These are phyloP conservation scores for Spongilla lacustris DNA, from an alignment of 37 sponge, comb jelly and placozoan species.

Conservation along the genomic window DNA sequence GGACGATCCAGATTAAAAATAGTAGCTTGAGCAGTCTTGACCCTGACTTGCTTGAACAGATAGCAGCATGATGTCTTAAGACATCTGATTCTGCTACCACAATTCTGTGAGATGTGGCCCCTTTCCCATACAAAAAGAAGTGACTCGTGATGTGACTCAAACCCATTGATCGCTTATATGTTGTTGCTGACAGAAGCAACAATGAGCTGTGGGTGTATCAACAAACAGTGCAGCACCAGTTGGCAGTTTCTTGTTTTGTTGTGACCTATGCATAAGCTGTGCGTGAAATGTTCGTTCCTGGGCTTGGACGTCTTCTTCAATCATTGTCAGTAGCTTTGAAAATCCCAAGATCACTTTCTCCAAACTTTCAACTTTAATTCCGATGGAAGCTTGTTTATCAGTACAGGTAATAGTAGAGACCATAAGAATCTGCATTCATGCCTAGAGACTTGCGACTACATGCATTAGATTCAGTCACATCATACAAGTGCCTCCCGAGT, in stretches of 20 bases:
- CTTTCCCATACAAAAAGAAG: constrained; percentile 7
- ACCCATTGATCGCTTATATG: background rate
- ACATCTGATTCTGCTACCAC: background rate
- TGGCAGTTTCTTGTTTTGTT: background rate
- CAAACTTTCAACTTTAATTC: background rate
- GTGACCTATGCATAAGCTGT: too few species aligned
- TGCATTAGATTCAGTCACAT: constrained; percentile 11
- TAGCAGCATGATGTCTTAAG: background rate
- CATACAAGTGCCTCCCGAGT: constrained; percentile 15
- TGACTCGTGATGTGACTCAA: background rate
- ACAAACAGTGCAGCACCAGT: constrained; percentile 10
- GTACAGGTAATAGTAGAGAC: background rate
- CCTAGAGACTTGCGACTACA: constrained; percentile 22
- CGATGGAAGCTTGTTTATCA: constrained; percentile 14
- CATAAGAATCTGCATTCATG: constrained; percentile 15
- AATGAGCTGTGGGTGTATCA: background rate
- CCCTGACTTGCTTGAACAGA: background rate
- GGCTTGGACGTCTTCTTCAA: constrained; percentile 13
- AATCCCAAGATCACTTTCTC: background rate
- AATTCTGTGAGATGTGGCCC: background rate
- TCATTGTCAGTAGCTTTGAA: background rate
- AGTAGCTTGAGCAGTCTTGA: constrained; percentile 10
- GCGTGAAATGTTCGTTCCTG: constrained; percentile 4
- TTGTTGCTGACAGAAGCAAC: constrained; percentile 18
- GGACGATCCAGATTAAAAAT: background rate